Conservation (phyloP, 2,113 vertebrate species). For the Felis catus region F.catus_Fca126_mat1.0 CM031417.1:67772001-67772500, state of each 20-base stretch:
- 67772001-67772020: slow-evolving; percentile 53
- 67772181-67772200: neutral
- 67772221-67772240: neutral
- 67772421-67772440: no score
- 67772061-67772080: neutral
- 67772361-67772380: no score
- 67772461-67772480: no score
- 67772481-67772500: no score
- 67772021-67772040: slow-evolving; percentile 26
- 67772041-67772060: slow-evolving; percentile 33
- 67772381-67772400: no score
- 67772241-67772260: neutral
- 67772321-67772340: no score
- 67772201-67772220: neutral
- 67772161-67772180: neutral
- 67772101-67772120: neutral
- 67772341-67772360: no score
- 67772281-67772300: neutral
- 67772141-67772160: neutral
- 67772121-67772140: neutral
- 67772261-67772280: neutral
- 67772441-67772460: no score
- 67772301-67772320: no score
- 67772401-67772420: no score
- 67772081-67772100: neutral